Evolutionary conservation across 2,888 invertebrate genomes (phyloP).

Genomic region (Tenthredo distinguenda): DNA sequence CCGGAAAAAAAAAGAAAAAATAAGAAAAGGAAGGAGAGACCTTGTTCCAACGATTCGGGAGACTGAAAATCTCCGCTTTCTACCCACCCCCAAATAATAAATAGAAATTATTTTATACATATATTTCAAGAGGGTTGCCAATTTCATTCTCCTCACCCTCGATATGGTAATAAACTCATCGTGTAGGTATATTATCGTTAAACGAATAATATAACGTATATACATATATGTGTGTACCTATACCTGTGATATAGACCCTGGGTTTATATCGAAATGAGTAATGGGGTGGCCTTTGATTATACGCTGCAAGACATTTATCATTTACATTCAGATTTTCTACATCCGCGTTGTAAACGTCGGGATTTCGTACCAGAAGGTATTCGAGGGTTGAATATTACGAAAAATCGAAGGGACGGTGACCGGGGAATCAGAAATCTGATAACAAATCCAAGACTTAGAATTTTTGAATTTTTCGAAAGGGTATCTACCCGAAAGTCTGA

Average conservation of each 20-base stretch:
- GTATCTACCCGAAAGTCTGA: too few species aligned
- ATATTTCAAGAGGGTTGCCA: neutral
- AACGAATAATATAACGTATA: neutral
- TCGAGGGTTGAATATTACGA: neutral
- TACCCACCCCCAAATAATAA: too few species aligned
- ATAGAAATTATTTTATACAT: neutral
- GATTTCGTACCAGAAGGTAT: neutral
- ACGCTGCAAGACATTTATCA: constrained; percentile 24
- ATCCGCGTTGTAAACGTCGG: neutral
- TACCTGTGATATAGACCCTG: neutral
- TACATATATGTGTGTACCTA: too few species aligned
- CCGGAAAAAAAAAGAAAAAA: neutral
- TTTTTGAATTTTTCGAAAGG: neutral
- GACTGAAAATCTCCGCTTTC: too few species aligned
- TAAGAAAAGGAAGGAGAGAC: neutral
- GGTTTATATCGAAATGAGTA: constrained; percentile 17
- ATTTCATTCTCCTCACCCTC: neutral
- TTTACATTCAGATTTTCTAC: neutral
- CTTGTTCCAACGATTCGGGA: neutral
- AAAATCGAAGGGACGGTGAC: neutral
- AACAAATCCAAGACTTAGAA: neutral
- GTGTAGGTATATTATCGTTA: neutral
- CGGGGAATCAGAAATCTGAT: neutral
- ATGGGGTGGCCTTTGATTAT: constrained; percentile 31
- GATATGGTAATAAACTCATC: neutral